phyloP scores from a whole-genome alignment of 2,113 vertebrate species.

The Octodon degus region DNA sequence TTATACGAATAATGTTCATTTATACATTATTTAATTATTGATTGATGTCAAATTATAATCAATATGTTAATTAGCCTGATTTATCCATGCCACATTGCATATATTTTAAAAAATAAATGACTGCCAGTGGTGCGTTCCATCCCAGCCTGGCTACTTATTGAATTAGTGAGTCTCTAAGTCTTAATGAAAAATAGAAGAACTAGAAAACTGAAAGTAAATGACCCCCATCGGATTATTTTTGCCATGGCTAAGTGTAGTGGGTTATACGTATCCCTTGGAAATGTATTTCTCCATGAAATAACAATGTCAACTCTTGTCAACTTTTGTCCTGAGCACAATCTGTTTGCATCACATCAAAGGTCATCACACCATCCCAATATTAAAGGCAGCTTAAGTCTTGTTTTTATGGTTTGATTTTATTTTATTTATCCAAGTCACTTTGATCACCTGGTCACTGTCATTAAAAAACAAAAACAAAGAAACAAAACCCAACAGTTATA shows the following conservation, averaged over 20 bases:
- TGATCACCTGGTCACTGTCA: background rate
- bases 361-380: background rate
- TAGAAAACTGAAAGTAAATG: background rate
- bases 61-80: background rate
- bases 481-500: background rate
- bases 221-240: background rate
- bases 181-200: too few relatives aligned
- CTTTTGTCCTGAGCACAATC: background rate
- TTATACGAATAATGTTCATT: background rate
- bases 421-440: background rate
- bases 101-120: background rate
- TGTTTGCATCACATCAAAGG: background rate
- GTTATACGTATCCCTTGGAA: background rate
- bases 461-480: background rate
- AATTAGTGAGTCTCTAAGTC: too few relatives aligned
- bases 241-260: background rate
- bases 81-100: background rate
- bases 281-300: background rate
- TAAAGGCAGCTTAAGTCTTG: background rate
- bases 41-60: conserved; percentile 1
- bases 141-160: too few relatives aligned
- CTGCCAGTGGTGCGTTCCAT: background rate
- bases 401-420: background rate
- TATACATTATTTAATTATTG: conserved; percentile 10
- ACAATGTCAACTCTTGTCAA: background rate